Base-by-base conservation (phyloP, 2,888 invertebrate genomes). In the Petrophora chlorosata region DNA sequence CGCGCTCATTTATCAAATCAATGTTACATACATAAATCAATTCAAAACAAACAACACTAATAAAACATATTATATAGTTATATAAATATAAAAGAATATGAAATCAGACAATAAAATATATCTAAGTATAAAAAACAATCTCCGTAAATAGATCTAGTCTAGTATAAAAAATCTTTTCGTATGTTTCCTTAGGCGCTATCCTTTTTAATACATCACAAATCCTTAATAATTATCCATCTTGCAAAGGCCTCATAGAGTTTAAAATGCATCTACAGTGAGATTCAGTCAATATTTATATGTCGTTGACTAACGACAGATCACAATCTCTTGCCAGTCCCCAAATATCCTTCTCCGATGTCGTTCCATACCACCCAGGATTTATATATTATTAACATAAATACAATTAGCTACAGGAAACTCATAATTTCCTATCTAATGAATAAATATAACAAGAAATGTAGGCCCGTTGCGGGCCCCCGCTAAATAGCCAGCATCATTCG, bases 71-170 rank as follows among this genome's bases (percentile, higher is more conserved):
- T 79, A 84, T 80, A 83, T 77, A 80, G 78, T 75, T 79, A 84
- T 80, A 87, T 86, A 90, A 85, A 90, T 89, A 90, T 87, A 83
- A 88, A 90, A 85, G 85, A 84, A 88, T 87, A 84, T 86, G 82
- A 90, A 89, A 90, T 90, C 88, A 89, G 89, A 88, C 88, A 83
- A 90, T 90, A 90, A 81, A 86, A 88, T 90, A 89, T 87, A 84
- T 90, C 87, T 90, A 90, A 88, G 85, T 89, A 90, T 90, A 90
- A 90, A 89, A 90, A 91, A 90, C 90, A 91, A 91, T 91, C 91
- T 91, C 89, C 90, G 90, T 90, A 91, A 89, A 89, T 90, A 91
- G 88, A 86, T 89, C 89, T 90, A 87, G 82, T 85, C 88, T 90
- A 90, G 87, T 90, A 90, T 90, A 91, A 91, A 59, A 90, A 90